A percentile compares a stretch with the other conserved stretches of the same genome.
These are phyloP conservation scores for Vimba vimba DNA, from an alignment of 2,113 vertebrate genomes.

Conservation along the genomic window DNA sequence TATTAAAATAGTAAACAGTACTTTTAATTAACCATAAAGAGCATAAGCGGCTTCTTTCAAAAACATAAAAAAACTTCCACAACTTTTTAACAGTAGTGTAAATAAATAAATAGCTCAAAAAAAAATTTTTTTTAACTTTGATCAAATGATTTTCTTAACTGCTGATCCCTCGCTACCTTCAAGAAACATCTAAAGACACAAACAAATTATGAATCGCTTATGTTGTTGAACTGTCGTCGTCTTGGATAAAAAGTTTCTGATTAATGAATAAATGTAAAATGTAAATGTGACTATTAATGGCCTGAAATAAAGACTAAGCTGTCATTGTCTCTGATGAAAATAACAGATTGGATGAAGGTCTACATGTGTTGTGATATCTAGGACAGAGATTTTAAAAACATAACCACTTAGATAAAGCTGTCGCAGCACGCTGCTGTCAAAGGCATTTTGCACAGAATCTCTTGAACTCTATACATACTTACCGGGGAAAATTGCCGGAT, in stretches of 20 bases:
- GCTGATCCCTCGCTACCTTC: background rate
- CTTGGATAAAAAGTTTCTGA: background rate
- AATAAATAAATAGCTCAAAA: background rate
- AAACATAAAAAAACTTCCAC: background rate
- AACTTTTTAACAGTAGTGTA: too few species aligned
- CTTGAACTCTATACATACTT: constrained; percentile 21
- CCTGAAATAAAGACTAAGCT: background rate
- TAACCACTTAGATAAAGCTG: constrained; percentile 38
- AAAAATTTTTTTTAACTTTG: background rate
- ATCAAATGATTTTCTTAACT: background rate
- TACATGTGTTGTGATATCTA: constrained; percentile 36
- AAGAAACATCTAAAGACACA: background rate
- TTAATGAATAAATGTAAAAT: background rate
- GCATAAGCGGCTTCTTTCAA: too few species aligned
- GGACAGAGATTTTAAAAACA: constrained; percentile 26
- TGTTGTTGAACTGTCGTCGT: background rate
- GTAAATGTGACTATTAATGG: background rate
- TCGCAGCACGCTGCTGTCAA: constrained; percentile 8
- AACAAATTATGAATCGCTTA: background rate
- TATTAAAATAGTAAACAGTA: background rate
- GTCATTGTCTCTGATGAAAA: background rate
- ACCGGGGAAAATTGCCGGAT: background rate
- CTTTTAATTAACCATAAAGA: too few species aligned
- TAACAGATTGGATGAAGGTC: constrained; percentile 29
- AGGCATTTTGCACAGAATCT: constrained; percentile 31